These are phyloP conservation scores for Molossus alvarezi DNA, from an alignment of 2,797 vertebrate genomes.

Conservation along the genomic window DNA sequence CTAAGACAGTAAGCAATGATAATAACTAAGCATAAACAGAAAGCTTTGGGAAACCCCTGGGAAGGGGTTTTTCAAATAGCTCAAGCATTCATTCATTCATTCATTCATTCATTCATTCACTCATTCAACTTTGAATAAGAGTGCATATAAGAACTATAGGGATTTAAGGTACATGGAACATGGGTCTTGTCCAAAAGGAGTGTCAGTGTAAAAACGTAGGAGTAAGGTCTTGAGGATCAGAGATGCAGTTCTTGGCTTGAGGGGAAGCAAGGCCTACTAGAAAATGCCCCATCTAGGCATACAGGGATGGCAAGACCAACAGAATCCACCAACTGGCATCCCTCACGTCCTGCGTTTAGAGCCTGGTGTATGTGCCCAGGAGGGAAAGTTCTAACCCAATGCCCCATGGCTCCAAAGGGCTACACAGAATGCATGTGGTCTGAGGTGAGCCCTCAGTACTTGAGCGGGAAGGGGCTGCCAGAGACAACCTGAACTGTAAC, in stretches of 20 bases:
- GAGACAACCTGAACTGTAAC: neutral
- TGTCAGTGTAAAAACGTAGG: neutral
- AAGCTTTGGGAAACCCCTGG: neutral
- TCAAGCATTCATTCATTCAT: neutral
- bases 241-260: neutral
- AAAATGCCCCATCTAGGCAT: neutral
- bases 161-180: neutral
- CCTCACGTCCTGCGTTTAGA: neutral
- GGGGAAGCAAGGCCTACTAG: neutral
- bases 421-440: rapidly evolving
- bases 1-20: neutral
- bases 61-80: neutral
- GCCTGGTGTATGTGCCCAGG: neutral
- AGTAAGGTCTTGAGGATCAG: neutral
- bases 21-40: neutral
- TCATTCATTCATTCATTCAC: neutral
- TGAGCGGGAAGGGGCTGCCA: neutral
- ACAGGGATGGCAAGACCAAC: too few species aligned
- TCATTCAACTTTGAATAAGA: neutral
- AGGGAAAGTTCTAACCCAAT: neutral
- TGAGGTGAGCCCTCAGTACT: neutral
- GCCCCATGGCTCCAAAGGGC: neutral
- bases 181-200: neutral
- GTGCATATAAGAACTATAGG: neutral
- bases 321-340: neutral